Conservation (phyloP, 2,797 vertebrate species). For the Selene dorsalis region DNA sequence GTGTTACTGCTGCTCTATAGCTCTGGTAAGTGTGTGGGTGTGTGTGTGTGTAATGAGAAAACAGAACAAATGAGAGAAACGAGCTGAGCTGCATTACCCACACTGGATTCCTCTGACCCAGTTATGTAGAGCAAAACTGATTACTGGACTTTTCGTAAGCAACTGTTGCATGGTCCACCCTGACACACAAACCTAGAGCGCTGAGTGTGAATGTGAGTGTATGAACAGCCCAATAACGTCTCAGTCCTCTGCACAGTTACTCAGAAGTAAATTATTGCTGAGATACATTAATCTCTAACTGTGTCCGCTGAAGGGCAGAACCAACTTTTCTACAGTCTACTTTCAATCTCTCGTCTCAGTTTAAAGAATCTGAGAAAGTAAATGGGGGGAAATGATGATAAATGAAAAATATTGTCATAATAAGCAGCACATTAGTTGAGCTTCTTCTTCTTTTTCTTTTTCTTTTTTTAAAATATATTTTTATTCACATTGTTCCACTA, state of each 20-base stretch:
- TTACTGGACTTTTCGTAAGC: constrained; percentile 20
- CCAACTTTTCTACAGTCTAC: neutral
- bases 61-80: constrained; percentile 60
- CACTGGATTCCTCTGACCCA: constrained; percentile 64
- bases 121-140: constrained; percentile 44
- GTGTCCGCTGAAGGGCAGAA: constrained; percentile 51
- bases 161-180: neutral
- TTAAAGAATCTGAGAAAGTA: too few relatives aligned
- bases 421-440: neutral
- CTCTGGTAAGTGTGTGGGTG: constrained; percentile 33
- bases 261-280: constrained; percentile 76
- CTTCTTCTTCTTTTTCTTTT: too few relatives aligned
- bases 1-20: constrained; percentile 39
- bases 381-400: neutral
- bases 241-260: constrained; percentile 13
- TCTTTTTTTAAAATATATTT: too few relatives aligned
- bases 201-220: neutral
- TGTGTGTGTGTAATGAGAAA: constrained; percentile 36
- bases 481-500: neutral
- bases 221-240: neutral
- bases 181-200: neutral
- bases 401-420: neutral
- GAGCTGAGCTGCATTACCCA: constrained; percentile 36
- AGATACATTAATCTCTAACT: constrained; percentile 75
- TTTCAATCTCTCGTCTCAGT: neutral